Evolutionary conservation across 2,888 invertebrate species (phyloP).

Genomic region (Nomada fabriciana): DNA sequence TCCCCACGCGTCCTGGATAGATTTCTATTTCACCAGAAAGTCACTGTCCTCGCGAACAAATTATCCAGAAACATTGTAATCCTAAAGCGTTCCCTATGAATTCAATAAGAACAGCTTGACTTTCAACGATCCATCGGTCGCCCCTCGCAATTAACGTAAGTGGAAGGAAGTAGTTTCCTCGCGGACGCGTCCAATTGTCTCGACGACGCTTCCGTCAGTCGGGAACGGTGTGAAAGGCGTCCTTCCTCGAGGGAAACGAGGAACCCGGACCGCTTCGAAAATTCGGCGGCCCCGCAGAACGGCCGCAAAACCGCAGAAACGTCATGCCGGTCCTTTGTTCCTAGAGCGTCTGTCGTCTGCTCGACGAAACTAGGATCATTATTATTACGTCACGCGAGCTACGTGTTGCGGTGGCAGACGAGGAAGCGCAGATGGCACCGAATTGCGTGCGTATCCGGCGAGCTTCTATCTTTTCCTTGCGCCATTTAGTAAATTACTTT

Average conservation of each 20-base stretch:
- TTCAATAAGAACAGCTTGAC: neutral
- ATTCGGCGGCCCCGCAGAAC: conserved; percentile 25
- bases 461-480: conserved; percentile 1
- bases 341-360: conserved; percentile 55
- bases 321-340: conserved; percentile 80
- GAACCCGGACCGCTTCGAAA: conserved; percentile 9
- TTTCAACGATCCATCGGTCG: neutral
- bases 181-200: conserved; percentile 28
- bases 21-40: conserved; percentile 66
- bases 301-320: conserved; percentile 80
- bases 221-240: conserved; percentile 21
- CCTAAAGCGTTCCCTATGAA: neutral
- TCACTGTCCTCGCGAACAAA: neutral
- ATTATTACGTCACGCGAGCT: conserved; percentile 72
- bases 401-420: conserved; percentile 58
- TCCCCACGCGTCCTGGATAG: conserved; percentile 78
- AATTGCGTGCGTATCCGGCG: conserved; percentile 59
- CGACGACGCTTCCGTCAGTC: conserved; percentile 17
- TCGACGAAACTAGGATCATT: conserved; percentile 65
- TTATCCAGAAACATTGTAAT: neutral
- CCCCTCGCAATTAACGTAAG: conserved; percentile 7
- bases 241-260: conserved; percentile 2
- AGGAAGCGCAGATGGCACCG: conserved; percentile 70
- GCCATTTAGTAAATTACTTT: conserved; percentile 13
- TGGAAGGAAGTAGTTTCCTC: conserved; percentile 26